Conservation (phyloP, 2,888 invertebrate genomes). For the Drosophila eohydei region DNA sequence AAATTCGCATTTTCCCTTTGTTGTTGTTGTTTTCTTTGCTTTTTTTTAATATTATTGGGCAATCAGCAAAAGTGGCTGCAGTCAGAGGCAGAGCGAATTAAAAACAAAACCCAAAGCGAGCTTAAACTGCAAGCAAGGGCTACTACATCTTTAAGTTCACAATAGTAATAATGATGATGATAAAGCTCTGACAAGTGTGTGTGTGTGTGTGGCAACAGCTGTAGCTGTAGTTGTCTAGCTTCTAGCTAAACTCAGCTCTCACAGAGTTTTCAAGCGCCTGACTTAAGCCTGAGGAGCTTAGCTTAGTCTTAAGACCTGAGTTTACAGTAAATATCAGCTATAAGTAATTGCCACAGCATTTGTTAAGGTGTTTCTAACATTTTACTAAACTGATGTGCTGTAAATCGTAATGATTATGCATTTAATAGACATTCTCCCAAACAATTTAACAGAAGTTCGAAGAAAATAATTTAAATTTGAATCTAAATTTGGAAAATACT, state of each 20-base stretch:
- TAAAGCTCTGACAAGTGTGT: not conserved
- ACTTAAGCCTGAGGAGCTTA: conserved; percentile 9
- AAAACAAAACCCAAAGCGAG: conserved; percentile 2
- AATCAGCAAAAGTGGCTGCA: conserved; percentile 32
- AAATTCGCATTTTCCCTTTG: conserved; percentile 20
- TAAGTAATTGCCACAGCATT: not conserved
- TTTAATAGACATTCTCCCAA: not conserved
- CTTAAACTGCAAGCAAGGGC: not conserved
- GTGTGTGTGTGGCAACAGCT: conserved; percentile 20
- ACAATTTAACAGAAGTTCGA: not conserved
- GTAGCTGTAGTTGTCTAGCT: conserved; percentile 10
- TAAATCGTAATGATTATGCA: not conserved
- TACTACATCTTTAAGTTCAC: conserved; percentile 35
- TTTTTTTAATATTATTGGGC: conserved; percentile 36
- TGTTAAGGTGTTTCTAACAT: not conserved
- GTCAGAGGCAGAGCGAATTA: not conserved
- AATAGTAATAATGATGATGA: conserved; percentile 28
- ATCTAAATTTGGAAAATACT: not conserved
- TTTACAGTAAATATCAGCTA: not conserved
- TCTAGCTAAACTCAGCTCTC: not conserved
- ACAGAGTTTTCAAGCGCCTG: not conserved
- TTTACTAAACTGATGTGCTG: not conserved
- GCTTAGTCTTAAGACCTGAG: not conserved
- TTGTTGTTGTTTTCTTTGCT: conserved; percentile 13
- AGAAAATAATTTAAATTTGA: not conserved